Conservation (phyloP, 2,888 invertebrate species). For the Argynnis bischoffii region DNA sequence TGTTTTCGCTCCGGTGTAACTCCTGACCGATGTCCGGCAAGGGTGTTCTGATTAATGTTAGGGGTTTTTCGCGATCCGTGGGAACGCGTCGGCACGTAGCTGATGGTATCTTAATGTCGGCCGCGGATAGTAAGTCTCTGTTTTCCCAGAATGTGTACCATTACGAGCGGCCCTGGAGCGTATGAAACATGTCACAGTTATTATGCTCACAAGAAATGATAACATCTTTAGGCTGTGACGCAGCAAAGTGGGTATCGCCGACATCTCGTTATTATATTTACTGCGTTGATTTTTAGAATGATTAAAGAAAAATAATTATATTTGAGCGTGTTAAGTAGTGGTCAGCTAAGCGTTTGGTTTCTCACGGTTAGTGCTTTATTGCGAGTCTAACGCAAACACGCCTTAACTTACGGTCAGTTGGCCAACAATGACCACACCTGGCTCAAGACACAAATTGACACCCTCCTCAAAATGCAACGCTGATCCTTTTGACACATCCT, state of each 20-base stretch:
- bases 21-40: conserved; percentile 71
- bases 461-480: conserved; percentile 65
- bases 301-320: conserved; percentile 49
- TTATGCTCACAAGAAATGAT: conserved; percentile 78
- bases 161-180: conserved; percentile 71
- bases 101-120: conserved; percentile 74
- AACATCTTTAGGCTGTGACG: conserved; percentile 72
- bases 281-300: conserved; percentile 62
- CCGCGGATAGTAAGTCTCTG: conserved; percentile 60
- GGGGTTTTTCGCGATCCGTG: conserved; percentile 71
- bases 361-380: conserved; percentile 70
- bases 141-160: conserved; percentile 77
- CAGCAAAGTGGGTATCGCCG: conserved; percentile 62
- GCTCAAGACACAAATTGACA: conserved; percentile 67
- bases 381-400: conserved; percentile 68
- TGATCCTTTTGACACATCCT: conserved; percentile 64
- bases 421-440: conserved; percentile 73
- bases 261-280: conserved; percentile 57
- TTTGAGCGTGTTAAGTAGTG: conserved; percentile 27
- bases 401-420: conserved; percentile 72
- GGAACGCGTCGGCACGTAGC: conserved; percentile 62
- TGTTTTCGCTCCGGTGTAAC: conserved; percentile 69
- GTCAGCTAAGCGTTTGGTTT: conserved; percentile 49
- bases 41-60: conserved; percentile 50
- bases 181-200: conserved; percentile 80